Base-by-base conservation (phyloP, 2,113 vertebrate genomes). In the Arothron firmamentum region DNA sequence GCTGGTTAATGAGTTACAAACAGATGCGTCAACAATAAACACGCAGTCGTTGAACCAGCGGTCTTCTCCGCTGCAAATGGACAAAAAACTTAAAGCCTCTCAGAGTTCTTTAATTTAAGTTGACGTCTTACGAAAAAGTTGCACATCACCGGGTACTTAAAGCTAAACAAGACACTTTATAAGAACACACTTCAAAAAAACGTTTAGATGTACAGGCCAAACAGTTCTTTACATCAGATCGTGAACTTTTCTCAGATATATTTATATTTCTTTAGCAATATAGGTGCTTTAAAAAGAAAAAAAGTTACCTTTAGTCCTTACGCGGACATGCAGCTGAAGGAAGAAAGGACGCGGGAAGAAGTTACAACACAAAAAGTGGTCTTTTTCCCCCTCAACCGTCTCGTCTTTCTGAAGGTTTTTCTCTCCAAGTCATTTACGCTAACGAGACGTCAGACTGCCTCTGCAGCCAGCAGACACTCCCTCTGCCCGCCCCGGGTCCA, bases 1-100 rank as follows among this genome's bases (percentile, higher is more conserved):
- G 15, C 14, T 10, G n/a, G 5, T 80, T 87, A 87, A 88, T 90
- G 79, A 65, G 86, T 90, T 12, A 89, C 86, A 59, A 63, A 81
- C 80, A 54, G 73, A 76, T 55, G 45, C 53, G 57, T 66, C 67
- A 67, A 68, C 63, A 55, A 13, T 72, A 68, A 85, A 74, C 82
- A 77, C 14, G 18, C 61, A 74, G 87, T 83, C 72, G 62, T 65
- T 86, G 77, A 83, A 87, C 81, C 70, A 54, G 52, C 48, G 48
- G 59, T 16, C 31, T 56, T 65, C 52, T 46, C 45, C 5, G 45
- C 16, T 18, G n/a, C 16, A n/a, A 18, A 49, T 1, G 15, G n/a
- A 47, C 45, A 47, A 47, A 47, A 17, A 17, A 47, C 14, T 47
- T 6, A n/a, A n/a, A n/a, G 15, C 11, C 6, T 13, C 47, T 17